Evolutionary conservation across 2,797 vertebrate species (phyloP), one percentile per base, ranked within the genome.

Genomic region (Toxotes lorentzi): DNA sequence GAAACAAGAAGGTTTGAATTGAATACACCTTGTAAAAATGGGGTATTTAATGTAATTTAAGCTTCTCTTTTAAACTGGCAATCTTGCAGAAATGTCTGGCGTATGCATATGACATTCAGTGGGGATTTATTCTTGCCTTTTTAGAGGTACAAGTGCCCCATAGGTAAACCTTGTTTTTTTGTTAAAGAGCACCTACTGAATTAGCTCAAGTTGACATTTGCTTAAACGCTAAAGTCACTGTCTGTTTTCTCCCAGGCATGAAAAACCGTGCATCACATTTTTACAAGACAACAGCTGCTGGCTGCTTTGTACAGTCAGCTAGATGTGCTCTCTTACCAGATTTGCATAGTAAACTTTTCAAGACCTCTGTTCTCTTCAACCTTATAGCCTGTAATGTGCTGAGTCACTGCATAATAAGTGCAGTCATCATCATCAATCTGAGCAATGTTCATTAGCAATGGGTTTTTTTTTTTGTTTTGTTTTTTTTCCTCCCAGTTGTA

Each of bases 281-380:
- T 65, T 66, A 54, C 10, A 35, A 78, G 71, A 86, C 75, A 81
- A 85, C 85, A 86, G 78, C 86, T 84, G 88, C 68, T 61, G 77
- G 69, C 79, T 58, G 64, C 77, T 78, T 53, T 67, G 70, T 78
- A 34, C 57, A 83, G 75, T 90, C 81, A 87, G 83, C 81, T 72
- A 24, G 83, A 83, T 73, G 38, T 38, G 65, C 65, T 51, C 32
- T 38, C 34, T 40, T 21, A 47, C 68, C 68, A 81, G 69, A 81
- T 80, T 81, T 78, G 69, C 60, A 47, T 58, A 21, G 59, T 57
- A 43, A 72, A 84, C 73, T 75, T 83, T 84, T 63, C 65, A 60
- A 78, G 56, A 73, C 35, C 73, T 63, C 47, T 16, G 43, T 57
- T 21, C 76, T 76, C 56, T 69, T 76, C 71, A 78, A 19, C 64